Evolutionary conservation across 1,140 invertebrate species (phyloP).

Genomic region (Drosophila yakuba): DNA sequence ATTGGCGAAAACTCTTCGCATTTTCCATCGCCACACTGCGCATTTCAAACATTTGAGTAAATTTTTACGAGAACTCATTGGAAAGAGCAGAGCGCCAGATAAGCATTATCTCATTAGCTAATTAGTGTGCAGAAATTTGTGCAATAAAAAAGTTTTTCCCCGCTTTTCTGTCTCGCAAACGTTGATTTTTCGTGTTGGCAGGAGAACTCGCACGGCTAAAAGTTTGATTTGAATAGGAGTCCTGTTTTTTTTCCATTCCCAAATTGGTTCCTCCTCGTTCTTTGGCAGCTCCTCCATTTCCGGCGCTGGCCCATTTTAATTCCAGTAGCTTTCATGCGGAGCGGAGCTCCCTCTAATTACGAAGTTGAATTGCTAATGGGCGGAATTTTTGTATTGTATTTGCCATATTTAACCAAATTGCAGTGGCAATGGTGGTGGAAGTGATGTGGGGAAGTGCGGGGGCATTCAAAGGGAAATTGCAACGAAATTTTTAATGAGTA

Average conservation of each 20-base stretch:
- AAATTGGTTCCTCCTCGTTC: neutral
- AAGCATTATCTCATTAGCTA: conserved; percentile 83
- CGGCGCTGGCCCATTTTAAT: conserved; percentile 9
- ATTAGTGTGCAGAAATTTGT: conserved; percentile 75
- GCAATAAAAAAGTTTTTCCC: conserved; percentile 77
- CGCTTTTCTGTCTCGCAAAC: conserved; percentile 1
- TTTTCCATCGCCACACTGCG: conserved; percentile 5
- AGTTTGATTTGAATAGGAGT: conserved; percentile 48
- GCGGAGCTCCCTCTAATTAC: conserved; percentile 58
- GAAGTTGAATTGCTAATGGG: conserved; percentile 75
- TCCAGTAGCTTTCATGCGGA: neutral
- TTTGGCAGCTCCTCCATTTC: conserved; percentile 9
- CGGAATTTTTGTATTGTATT: conserved; percentile 55
- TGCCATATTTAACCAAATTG: conserved; percentile 53
- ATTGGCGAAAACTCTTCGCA: conserved; percentile 34
- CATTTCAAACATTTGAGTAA: conserved; percentile 21
- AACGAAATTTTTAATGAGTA: conserved; percentile 60
- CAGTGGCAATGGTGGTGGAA: conserved; percentile 14
- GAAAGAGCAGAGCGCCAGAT: conserved; percentile 56
- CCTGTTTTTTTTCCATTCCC: conserved; percentile 1
- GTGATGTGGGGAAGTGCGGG: neutral
- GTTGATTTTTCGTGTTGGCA: conserved; percentile 24
- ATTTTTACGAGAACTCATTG: conserved; percentile 49
- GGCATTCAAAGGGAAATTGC: conserved; percentile 28
- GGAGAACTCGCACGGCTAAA: conserved; percentile 40